Base-by-base conservation (phyloP, 2,888 invertebrate genomes). In the Ochropleura leucogaster region DNA sequence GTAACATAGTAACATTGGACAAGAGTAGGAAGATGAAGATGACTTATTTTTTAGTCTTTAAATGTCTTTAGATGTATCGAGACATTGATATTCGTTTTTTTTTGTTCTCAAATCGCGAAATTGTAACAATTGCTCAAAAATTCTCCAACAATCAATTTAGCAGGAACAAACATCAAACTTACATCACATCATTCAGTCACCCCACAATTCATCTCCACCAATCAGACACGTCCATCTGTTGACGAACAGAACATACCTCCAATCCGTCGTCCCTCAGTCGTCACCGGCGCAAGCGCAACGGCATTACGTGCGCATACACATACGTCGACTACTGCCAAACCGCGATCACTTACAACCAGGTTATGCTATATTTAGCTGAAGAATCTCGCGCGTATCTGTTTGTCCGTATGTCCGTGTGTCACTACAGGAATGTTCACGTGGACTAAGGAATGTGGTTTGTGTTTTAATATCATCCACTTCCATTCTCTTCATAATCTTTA, bases 311-410 rank as follows among this genome's bases (percentile, higher is more conserved):
- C 30, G 84, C 69, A 77, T 80, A 79, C 85, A 85, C 86, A 88
- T 44, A 62, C 44, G 62, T 44, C n/a, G 44, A 62, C 44, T 62
- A 88, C 88, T 85, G 87, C 85, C 89, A 87, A 87, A 89, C 88
- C 73, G 69, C 62, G 75, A 74, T 72, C 70, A 75, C 80, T 74
- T 78, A 85, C 85, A 84, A 84, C 79, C 88, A 80, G 83, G 80
- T 86, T 87, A 83, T 51, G 69, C 85, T 92, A 92, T 87, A 89
- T 88, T 89, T 92, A 92, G 86, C 74, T 44, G 53, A 60, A 87
- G 88, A 87, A 89, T 88, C 85, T 82, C 55, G 68, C 74, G 68
- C 79, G 60, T 60, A 63, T 77, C 12, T 62, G 62, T 44, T 44
- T 76, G 72, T 84, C 74, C 78, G 73, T 53, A 77, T 55, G 73